These are phyloP conservation scores for Rachycentron canadum DNA, from an alignment of 2,797 vertebrate genomes.

Conservation along the genomic window DNA sequence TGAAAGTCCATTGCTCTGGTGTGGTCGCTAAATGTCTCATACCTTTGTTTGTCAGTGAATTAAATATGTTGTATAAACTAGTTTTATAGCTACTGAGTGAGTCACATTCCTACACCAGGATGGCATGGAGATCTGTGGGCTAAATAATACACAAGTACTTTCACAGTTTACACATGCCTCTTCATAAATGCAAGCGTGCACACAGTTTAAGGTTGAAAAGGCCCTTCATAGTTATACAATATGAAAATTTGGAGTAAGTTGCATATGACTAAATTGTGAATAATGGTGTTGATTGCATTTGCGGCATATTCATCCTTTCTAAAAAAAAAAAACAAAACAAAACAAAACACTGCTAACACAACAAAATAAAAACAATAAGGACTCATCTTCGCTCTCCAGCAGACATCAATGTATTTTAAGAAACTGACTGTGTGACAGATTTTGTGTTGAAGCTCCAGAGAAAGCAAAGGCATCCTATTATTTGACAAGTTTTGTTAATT, in stretches of 20 bases:
- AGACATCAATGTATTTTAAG: not conserved
- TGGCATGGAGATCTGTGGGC: not conserved
- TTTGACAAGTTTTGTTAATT: conserved; percentile 45
- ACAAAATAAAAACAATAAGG: not conserved
- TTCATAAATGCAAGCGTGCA: not conserved
- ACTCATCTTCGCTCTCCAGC: not conserved
- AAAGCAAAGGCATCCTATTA: conserved; percentile 14
- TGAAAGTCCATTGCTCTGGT: too few species aligned
- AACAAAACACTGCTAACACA: not conserved
- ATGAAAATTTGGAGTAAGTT: too few species aligned
- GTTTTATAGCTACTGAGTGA: not conserved
- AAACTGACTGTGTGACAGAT: conserved; percentile 1
- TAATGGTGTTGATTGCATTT: not conserved
- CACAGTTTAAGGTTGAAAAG: conserved; percentile 2
- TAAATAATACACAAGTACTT: not conserved
- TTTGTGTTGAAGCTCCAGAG: not conserved
- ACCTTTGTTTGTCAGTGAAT: too few species aligned
- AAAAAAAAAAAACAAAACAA: not conserved
- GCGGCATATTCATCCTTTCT: not conserved
- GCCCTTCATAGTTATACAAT: not conserved
- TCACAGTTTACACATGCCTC: not conserved
- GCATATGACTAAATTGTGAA: too few species aligned
- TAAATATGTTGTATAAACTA: not conserved
- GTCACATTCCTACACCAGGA: not conserved
- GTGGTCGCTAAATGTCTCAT: not conserved